Evolutionary conservation across 2,113 vertebrate species (phyloP).

Genomic region (Mirounga angustirostris): DNA sequence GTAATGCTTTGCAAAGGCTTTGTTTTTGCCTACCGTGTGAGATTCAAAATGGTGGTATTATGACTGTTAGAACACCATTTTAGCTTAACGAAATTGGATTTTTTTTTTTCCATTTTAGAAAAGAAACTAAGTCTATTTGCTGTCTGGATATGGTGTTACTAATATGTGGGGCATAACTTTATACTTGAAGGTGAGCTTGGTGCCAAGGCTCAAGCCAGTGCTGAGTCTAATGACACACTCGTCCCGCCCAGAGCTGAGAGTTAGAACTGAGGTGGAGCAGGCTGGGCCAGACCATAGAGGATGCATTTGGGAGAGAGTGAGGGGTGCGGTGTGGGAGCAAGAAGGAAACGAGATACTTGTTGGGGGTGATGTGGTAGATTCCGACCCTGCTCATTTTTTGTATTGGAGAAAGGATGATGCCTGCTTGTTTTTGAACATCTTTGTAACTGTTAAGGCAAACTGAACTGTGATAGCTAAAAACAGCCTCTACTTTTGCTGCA

Average conservation of each 20-base stretch:
- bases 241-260: not conserved
- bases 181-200: conserved; percentile 12
- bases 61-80: not conserved
- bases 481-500: conserved; percentile 67
- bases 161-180: not conserved
- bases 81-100: not conserved
- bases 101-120: conserved; percentile 2
- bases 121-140: not conserved
- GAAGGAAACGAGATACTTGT: not conserved
- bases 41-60: not conserved
- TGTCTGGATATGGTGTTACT: not conserved
- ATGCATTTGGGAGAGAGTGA: not conserved
- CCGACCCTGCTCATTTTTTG: not conserved
- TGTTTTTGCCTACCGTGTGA: not conserved
- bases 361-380: conserved; percentile 19
- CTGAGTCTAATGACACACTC: not conserved
- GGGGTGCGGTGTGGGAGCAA: not conserved
- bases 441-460: not conserved
- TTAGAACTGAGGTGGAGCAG: not conserved
- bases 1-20: not conserved
- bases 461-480: conserved; percentile 57
- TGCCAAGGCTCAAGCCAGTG: not conserved
- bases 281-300: not conserved
- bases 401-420: conserved; percentile 37
- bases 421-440: conserved; percentile 16